Conservation (phyloP, 2,797 vertebrate genomes). For the Mergus octosetaceus region DNA sequence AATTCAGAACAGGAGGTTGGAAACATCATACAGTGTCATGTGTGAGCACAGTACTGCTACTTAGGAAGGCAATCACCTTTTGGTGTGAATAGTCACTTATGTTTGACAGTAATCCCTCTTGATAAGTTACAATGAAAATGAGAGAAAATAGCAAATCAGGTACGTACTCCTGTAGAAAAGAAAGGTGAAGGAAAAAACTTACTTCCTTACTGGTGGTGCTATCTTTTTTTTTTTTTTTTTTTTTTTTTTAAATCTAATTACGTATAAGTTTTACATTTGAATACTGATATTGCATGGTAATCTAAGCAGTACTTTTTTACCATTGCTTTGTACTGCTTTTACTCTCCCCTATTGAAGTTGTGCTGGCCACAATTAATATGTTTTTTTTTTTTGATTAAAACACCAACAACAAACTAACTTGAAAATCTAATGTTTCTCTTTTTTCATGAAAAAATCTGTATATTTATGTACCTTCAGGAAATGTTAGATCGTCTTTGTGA, state of each 20-base stretch:
- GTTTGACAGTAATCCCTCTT: constrained; percentile 50
- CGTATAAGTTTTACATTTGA: background rate
- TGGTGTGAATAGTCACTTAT: constrained; percentile 39
- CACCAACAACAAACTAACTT: background rate
- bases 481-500: background rate
- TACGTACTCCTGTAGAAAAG: constrained; percentile 18
- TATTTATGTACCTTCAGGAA: background rate
- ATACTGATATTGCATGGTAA: background rate
- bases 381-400: background rate
- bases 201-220: background rate
- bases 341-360: background rate
- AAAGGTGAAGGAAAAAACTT: background rate
- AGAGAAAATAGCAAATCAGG: background rate
- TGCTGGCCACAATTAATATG: background rate
- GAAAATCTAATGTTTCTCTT: background rate
- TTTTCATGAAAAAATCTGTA: background rate
- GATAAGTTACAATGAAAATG: constrained; percentile 51
- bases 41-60: background rate
- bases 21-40: constrained; percentile 25
- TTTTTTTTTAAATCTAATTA: background rate
- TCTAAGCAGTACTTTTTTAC: background rate
- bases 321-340: background rate
- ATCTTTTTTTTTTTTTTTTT: background rate
- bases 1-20: constrained; percentile 67
- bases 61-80: constrained; percentile 54